Base-by-base conservation (phyloP, 2,113 vertebrate genomes). In the Ceyx melanurus region DNA sequence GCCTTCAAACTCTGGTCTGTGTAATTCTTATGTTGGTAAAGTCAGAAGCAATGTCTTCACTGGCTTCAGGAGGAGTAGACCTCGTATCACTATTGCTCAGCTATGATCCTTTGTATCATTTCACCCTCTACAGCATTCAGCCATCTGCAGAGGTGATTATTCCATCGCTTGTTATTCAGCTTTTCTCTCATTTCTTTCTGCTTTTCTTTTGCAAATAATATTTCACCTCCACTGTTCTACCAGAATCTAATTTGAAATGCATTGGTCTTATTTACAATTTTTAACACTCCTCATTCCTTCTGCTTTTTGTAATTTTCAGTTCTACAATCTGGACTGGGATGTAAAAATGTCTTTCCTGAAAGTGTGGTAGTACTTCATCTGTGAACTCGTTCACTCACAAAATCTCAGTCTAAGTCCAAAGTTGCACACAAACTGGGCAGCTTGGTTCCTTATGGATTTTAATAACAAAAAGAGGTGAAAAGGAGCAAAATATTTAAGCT, bases 111-210 rank as follows among this genome's bases (percentile, higher is more conserved):
- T 72, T 65, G 80, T 83, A 76, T 81, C 40, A 58, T 74, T 90
- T 83, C 28, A 76, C 23, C 17, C n/a, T 82, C 79, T 48, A 21
- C 22, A 70, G 72, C 43, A 83, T 56, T 37, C 64, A 88, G 65
- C 53, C 81, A 42, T 73, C 58, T 76, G 62, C 92, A 93, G 68
- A 75, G 79, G 74, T 91, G 78, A 73, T 76, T 86, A 90, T 79
- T 89, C 58, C 50, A 42, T 53, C 45, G 33, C 74, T 79, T 68
- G 48, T 61, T 71, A 45, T 66, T 82, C 60, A 60, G n/a, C 22
- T 74, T 80, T 93, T 82, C 37, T 85, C 74, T 89, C 50, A 72
- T 76, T 93, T 94, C 42, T 37, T 93, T 84, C 51, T 79, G 66
- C 40, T 88, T 68, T 90, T 66, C 61, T 84, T 31, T 37, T 77